Conservation (phyloP, 2,888 invertebrate species). For the Heliconius charithonia region DNA sequence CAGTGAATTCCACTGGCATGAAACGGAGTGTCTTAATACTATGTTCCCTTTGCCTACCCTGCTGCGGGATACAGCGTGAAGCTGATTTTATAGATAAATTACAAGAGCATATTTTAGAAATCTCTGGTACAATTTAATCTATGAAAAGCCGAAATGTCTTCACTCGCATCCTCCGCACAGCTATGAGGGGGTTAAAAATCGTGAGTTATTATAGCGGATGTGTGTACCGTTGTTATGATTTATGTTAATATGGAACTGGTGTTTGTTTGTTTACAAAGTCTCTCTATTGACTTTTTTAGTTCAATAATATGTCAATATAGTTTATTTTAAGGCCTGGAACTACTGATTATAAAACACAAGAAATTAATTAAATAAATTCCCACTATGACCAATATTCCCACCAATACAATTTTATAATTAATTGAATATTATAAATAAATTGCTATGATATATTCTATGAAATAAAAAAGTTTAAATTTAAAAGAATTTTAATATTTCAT, state of each 20-base stretch:
- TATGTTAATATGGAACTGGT: conserved; percentile 51
- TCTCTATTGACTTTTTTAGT: conserved; percentile 8
- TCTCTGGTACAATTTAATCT: conserved; percentile 35
- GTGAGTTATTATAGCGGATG: conserved; percentile 67
- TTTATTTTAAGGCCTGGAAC: not conserved
- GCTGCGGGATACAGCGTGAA: too few species aligned
- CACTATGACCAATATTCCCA: too few species aligned
- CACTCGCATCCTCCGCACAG: conserved; percentile 41
- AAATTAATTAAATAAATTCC: too few species aligned
- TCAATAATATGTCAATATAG: not conserved
- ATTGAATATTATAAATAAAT: too few species aligned
- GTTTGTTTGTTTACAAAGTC: conserved; percentile 17
- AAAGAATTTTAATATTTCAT: too few species aligned
- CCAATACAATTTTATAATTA: too few species aligned
- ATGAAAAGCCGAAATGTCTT: conserved; percentile 41
- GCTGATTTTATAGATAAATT: not conserved
- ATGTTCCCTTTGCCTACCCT: too few species aligned
- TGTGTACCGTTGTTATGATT: conserved; percentile 70
- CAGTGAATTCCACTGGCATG: too few species aligned
- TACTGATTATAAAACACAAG: too few species aligned
- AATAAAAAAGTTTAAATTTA: too few species aligned
- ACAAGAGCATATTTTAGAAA: not conserved
- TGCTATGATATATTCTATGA: too few species aligned
- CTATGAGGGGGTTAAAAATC: conserved; percentile 69
- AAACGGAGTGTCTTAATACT: too few species aligned